These are phyloP conservation scores for Phrixothrix hirtus DNA, from an alignment of 2,888 invertebrate genomes.

Conservation along the genomic window DNA sequence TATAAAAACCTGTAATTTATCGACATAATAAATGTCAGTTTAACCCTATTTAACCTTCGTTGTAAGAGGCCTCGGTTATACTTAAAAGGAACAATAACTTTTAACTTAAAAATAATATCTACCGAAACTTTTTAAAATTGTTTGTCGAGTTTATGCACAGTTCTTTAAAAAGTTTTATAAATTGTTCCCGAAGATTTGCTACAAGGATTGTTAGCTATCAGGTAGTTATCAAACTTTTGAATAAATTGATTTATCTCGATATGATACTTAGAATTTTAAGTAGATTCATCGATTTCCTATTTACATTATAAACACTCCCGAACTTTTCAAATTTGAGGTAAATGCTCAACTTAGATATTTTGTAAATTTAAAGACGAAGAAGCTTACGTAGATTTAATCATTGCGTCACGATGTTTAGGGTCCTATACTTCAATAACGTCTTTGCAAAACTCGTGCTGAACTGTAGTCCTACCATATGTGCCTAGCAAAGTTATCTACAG, in stretches of 20 bases:
- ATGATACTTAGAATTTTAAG: not conserved
- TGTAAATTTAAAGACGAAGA: not conserved
- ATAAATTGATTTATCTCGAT: not conserved
- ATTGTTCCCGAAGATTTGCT: not conserved
- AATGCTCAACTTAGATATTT: not conserved
- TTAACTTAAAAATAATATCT: too few relatives aligned
- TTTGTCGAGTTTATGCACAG: not conserved
- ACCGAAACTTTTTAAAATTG: not conserved
- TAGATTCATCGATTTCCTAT: not conserved
- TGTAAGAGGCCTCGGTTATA: slow-evolving; percentile 10
- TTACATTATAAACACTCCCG: not conserved
- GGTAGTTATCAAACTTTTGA: not conserved
- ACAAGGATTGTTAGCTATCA: too few relatives aligned
- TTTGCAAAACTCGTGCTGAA: not conserved
- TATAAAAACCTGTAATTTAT: slow-evolving; percentile 17
- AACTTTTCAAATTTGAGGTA: too few relatives aligned
- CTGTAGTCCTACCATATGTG: too few relatives aligned
- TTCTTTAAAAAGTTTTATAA: not conserved
- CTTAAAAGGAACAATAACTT: slow-evolving; percentile 24
- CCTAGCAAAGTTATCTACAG: not conserved
- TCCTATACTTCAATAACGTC: not conserved
- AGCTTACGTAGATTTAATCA: not conserved
- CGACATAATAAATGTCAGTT: slow-evolving; percentile 18
- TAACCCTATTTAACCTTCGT: slow-evolving; percentile 21
- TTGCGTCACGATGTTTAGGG: not conserved